These are phyloP conservation scores for Epirrhoe tristata DNA, from an alignment of 2,888 invertebrate species.

Conservation along the genomic window DNA sequence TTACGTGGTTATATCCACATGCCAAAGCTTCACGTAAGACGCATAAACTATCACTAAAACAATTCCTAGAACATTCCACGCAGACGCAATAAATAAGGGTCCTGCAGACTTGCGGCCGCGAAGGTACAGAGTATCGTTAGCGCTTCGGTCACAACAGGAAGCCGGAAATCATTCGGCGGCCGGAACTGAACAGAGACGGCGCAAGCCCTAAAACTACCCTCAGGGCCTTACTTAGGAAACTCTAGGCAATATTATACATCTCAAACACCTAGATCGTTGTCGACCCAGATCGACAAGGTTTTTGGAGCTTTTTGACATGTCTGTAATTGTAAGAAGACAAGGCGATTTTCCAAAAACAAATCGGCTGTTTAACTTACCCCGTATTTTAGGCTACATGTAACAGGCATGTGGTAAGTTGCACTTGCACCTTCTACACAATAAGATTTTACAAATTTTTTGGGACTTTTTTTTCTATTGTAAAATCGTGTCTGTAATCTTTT, in stretches of 20 bases:
- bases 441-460: too few relatives aligned
- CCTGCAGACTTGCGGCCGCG: constrained; percentile 47
- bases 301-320: too few relatives aligned
- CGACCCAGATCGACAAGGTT: too few relatives aligned
- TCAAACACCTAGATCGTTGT: too few relatives aligned
- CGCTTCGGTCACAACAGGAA: constrained; percentile 66
- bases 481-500: too few relatives aligned
- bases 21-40: constrained; percentile 10
- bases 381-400: too few relatives aligned
- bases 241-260: background rate
- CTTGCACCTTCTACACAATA: too few relatives aligned
- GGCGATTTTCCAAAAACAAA: too few relatives aligned
- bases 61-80: constrained; percentile 34
- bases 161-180: constrained; percentile 74
- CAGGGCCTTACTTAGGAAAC: constrained; percentile 33
- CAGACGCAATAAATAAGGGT: constrained; percentile 67
- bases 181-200: constrained; percentile 71
- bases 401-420: too few relatives aligned
- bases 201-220: constrained; percentile 63
- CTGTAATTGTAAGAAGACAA: too few relatives aligned
- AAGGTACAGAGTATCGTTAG: constrained; percentile 67
- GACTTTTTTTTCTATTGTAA: too few relatives aligned
- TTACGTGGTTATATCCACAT: background rate
- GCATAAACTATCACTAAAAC: constrained; percentile 21
- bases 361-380: too few relatives aligned